These are phyloP conservation scores for Paramormyrops kingsleyae DNA, from an alignment of 2,113 vertebrate species.

Conservation along the genomic window DNA sequence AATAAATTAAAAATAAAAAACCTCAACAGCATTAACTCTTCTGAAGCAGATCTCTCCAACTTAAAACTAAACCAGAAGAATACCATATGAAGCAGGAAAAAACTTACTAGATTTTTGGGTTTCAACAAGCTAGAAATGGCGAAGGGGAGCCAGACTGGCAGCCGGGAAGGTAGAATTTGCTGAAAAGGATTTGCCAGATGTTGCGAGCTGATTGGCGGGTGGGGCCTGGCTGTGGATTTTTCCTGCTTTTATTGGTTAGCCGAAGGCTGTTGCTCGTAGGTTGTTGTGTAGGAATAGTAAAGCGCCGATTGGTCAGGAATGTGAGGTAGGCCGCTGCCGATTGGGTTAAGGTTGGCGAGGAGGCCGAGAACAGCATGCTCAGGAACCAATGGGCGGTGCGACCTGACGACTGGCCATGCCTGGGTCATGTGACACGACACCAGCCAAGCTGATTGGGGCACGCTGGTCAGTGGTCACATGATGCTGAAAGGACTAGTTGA, in stretches of 20 bases:
- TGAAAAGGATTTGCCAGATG: constrained; percentile 99
- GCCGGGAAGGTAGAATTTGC: constrained; percentile 99
- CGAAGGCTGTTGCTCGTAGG: constrained; percentile 98
- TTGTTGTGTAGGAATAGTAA: constrained; percentile 97
- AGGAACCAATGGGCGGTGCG: constrained; percentile 99
- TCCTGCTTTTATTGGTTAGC: constrained; percentile 99
- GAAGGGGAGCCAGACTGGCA: constrained; percentile 98
- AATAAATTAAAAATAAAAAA: constrained; percentile 64
- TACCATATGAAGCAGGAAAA: constrained; percentile 99
- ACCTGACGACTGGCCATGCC: constrained; percentile 99
- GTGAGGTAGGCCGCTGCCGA: constrained; percentile 97
- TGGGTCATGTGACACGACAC: constrained; percentile 99
- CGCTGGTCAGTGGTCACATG: constrained; percentile 99
- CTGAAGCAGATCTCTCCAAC: constrained; percentile 88
- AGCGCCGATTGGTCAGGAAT: constrained; percentile 99
- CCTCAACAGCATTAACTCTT: constrained; percentile 74
- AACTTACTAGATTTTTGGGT: constrained; percentile 99
- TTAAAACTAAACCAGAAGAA: constrained; percentile 97
- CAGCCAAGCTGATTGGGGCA: constrained; percentile 99
- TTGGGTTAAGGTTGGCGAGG: constrained; percentile 99
- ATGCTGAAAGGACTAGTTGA: constrained; percentile 99
- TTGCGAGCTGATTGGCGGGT: constrained; percentile 94
- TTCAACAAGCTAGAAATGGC: constrained; percentile 99
- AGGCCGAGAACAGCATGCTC: constrained; percentile 99
- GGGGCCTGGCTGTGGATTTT: constrained; percentile 90